Conservation (phyloP, 2,113 vertebrate species). For the Microcebus ravelobensis region DNA sequence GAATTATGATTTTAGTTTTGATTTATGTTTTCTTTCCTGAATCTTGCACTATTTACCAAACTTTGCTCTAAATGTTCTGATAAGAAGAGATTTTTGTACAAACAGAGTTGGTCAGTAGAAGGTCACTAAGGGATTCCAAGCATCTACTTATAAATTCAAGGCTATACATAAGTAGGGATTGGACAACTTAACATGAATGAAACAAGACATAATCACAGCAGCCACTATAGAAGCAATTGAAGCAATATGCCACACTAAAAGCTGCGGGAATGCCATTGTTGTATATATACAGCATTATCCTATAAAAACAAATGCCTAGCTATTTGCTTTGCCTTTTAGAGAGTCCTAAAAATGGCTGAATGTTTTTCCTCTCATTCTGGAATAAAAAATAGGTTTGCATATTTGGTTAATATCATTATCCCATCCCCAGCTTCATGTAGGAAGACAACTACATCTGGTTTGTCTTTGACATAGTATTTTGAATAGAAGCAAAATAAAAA, state of each 20-base stretch:
- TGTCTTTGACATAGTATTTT: constrained; percentile 41
- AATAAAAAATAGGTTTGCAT: background rate
- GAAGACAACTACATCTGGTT: constrained; percentile 12
- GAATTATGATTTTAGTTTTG: constrained; percentile 30
- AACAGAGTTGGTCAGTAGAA: background rate
- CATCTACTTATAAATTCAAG: background rate
- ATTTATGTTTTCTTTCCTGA: constrained; percentile 49
- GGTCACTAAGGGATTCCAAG: background rate
- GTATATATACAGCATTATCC: background rate
- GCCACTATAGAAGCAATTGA: background rate
- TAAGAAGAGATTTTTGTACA: constrained; percentile 37
- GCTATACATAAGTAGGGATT: background rate
- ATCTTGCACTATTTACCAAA: constrained; percentile 40
- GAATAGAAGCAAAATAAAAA: constrained; percentile 1
- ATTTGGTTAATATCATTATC: background rate
- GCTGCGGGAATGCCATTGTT: background rate
- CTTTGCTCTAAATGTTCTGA: constrained; percentile 24
- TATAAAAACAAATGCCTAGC: background rate
- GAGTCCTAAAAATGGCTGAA: background rate
- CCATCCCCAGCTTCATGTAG: background rate
- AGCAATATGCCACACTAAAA: background rate
- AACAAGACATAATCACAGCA: background rate
- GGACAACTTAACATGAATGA: background rate
- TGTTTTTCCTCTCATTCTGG: background rate
- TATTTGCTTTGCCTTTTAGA: background rate